Conservation (phyloP, 2,888 invertebrate genomes). For the Sipunculus nudus region DNA sequence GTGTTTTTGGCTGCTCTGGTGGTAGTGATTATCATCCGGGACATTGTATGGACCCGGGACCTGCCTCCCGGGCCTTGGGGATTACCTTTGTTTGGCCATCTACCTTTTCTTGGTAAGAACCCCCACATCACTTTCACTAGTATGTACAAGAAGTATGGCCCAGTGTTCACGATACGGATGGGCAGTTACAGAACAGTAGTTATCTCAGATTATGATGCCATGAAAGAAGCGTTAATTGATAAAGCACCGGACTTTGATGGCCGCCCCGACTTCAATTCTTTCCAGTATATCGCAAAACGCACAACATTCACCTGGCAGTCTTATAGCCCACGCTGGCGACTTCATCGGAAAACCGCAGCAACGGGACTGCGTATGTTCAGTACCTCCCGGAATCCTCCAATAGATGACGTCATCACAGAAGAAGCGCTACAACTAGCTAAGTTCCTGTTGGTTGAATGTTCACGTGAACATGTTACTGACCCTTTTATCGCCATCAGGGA, state of each 20-base stretch:
- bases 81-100: conserved; percentile 54
- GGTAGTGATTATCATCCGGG: too few relatives aligned
- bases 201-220: conserved; percentile 47
- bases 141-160: conserved; percentile 49
- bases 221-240: conserved; percentile 48
- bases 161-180: conserved; percentile 54
- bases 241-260: conserved; percentile 55
- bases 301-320: conserved; percentile 58
- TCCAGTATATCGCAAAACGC: conserved; percentile 53
- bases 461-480: too few relatives aligned
- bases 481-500: too few relatives aligned
- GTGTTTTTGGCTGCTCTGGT: too few relatives aligned
- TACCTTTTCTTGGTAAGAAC: conserved; percentile 47
- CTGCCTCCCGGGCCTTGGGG: conserved; percentile 57
- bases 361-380: conserved; percentile 46
- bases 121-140: conserved; percentile 51
- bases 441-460: too few relatives aligned
- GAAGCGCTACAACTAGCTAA: too few relatives aligned
- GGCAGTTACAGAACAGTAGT: conserved; percentile 53
- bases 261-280: conserved; percentile 56
- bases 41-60: too few relatives aligned
- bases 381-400: conserved; percentile 40
- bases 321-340: conserved; percentile 51
- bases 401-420: too few relatives aligned
- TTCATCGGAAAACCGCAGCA: conserved; percentile 51